Evolutionary conservation across 2,888 invertebrate genomes (phyloP).

Genomic region (Parnassius glacialis): DNA sequence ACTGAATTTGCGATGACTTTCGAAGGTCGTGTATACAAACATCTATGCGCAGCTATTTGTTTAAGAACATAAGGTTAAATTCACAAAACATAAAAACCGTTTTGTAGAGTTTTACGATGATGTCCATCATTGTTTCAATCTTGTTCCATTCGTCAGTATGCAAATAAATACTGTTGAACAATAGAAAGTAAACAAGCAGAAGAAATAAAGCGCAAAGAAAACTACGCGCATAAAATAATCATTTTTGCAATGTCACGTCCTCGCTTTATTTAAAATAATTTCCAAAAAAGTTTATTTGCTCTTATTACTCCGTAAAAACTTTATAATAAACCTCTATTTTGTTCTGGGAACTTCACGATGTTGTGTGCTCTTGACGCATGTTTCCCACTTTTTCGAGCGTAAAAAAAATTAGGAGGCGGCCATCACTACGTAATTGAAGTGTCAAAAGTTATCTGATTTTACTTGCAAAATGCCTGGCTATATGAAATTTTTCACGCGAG

Average conservation of each 20-base stretch:
- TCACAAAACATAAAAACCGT: neutral
- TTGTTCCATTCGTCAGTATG: too few relatives aligned
- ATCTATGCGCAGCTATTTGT: slow-evolving; percentile 13
- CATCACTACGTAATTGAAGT: slow-evolving; percentile 79
- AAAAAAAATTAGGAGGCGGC: slow-evolving; percentile 65
- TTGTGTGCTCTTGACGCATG: slow-evolving; percentile 71
- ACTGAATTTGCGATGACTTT: slow-evolving; percentile 46
- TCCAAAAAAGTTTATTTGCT: slow-evolving; percentile 36
- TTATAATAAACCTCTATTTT: slow-evolving; percentile 58
- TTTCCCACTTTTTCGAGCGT: slow-evolving; percentile 52
- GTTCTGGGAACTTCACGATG: slow-evolving; percentile 59
- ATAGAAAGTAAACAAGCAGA: too few relatives aligned
- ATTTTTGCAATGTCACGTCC: too few relatives aligned
- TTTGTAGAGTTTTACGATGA: too few relatives aligned
- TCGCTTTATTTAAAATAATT: neutral
- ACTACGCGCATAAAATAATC: too few relatives aligned
- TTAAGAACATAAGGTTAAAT: slow-evolving; percentile 31
- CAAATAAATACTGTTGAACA: too few relatives aligned
- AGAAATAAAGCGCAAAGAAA: too few relatives aligned
- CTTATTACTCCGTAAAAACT: slow-evolving; percentile 35
- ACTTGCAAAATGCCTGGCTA: slow-evolving; percentile 77
- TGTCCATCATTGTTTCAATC: too few relatives aligned
- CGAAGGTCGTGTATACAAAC: slow-evolving; percentile 42
- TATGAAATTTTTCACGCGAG: slow-evolving; percentile 76
- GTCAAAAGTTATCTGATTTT: slow-evolving; percentile 81